Percentiles rank a stretch among this genome's conserved stretches.
These are phyloP conservation scores for Lophura nycthemera DNA, from an alignment of 2,113 vertebrate species.

Conservation along the genomic window DNA sequence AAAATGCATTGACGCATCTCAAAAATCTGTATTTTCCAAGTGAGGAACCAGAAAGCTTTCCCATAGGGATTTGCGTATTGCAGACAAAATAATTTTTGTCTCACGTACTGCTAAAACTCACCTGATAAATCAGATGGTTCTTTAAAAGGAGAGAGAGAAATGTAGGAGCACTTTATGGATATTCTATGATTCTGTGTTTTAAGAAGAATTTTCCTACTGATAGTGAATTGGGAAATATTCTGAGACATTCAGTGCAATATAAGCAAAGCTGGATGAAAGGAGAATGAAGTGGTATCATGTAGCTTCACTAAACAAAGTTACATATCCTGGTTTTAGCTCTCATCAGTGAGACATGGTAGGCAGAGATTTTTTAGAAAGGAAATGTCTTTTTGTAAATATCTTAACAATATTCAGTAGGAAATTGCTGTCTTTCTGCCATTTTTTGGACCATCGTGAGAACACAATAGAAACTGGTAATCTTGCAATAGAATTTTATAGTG, in stretches of 20 bases:
- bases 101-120: background rate
- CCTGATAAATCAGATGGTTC: constrained; percentile 15
- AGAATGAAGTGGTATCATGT: background rate
- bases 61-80: background rate
- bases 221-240: constrained; percentile 5
- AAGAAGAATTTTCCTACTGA: background rate
- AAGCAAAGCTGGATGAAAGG: constrained; percentile 3
- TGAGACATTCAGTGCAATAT: background rate
- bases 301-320: background rate
- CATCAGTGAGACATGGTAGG: background rate
- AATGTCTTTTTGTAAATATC: background rate
- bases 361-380: background rate
- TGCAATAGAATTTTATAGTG: constrained; percentile 12
- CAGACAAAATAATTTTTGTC: background rate
- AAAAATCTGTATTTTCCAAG: constrained; percentile 41
- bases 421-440: background rate
- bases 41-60: constrained; percentile 5
- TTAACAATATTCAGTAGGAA: constrained; percentile 21
- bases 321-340: background rate
- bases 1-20: constrained; percentile 9
- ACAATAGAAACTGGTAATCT: constrained; percentile 22
- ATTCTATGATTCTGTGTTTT: background rate
- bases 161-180: background rate
- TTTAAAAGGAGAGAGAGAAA: constrained; percentile 11
- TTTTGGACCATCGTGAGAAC: background rate